phyloP scores from a whole-genome alignment of 2,113 vertebrate genomes.

The Gasterosteus nipponicus region DNA sequence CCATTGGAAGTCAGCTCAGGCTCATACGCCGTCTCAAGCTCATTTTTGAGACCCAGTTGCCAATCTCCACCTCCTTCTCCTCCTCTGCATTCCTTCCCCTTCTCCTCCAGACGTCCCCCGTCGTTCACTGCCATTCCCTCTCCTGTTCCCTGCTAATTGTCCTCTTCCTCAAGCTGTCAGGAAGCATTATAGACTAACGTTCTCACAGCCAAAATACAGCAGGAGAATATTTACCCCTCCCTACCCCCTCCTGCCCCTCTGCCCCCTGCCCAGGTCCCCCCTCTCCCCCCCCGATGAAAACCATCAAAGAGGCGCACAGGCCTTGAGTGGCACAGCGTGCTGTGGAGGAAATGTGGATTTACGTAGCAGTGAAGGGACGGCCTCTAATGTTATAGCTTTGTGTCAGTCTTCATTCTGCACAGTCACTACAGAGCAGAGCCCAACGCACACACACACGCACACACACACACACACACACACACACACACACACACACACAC shows the following conservation, averaged over 20 bases:
- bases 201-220: constrained; percentile 70
- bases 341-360: constrained; percentile 76
- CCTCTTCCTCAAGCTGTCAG: constrained; percentile 75
- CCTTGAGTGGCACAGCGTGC: constrained; percentile 71
- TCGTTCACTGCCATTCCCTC: constrained; percentile 34
- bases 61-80: constrained; percentile 17
- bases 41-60: constrained; percentile 12
- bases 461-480: constrained; percentile 27
- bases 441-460: constrained; percentile 22
- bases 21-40: constrained; percentile 17
- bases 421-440: constrained; percentile 35
- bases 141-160: constrained; percentile 68
- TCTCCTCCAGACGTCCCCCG: constrained; percentile 12
- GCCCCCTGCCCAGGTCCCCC: constrained; percentile 17
- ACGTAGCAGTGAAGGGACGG: constrained; percentile 54
- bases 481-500: constrained; percentile 26
- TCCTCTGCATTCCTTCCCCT: background rate
- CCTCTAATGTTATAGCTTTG: constrained; percentile 58
- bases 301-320: constrained; percentile 55
- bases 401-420: constrained; percentile 52
- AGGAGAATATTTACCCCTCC: constrained; percentile 52
- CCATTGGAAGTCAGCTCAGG: constrained; percentile 7
- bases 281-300: constrained; percentile 53
- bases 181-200: constrained; percentile 62
- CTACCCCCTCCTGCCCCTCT: background rate